phyloP scores from a whole-genome alignment of 2,888 invertebrate species.

The Ernsta delagoae region DNA sequence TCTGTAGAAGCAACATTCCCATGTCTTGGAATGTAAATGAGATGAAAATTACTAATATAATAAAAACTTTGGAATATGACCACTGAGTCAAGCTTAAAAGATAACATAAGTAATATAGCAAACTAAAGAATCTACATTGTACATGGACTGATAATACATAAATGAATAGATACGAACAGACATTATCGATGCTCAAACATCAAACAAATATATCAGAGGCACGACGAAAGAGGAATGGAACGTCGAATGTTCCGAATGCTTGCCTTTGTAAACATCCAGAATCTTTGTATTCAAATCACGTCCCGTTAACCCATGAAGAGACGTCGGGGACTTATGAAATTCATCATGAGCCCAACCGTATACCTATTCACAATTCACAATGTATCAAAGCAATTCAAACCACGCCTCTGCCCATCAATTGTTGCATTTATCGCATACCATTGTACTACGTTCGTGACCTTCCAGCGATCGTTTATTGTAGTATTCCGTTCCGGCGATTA shows the following conservation, averaged over 20 bases:
- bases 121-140: background rate
- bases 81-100: background rate
- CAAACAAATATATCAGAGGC: constrained; percentile 12
- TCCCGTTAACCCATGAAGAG: constrained; percentile 36
- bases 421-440: constrained; percentile 69
- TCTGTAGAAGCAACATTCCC: too few species aligned
- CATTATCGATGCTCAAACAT: constrained; percentile 4
- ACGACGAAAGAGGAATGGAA: constrained; percentile 16
- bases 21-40: background rate
- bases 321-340: constrained; percentile 38
- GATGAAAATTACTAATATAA: background rate
- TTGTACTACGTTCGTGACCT: constrained; percentile 70
- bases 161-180: too few species aligned
- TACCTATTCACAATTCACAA: constrained; percentile 14
- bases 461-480: constrained; percentile 51
- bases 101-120: background rate
- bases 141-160: background rate
- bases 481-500: constrained; percentile 42
- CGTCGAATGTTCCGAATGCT: constrained; percentile 5
- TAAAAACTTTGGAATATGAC: background rate
- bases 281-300: constrained; percentile 38
- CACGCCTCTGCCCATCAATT: constrained; percentile 61
- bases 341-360: constrained; percentile 25
- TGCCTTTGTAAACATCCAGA: constrained; percentile 6
- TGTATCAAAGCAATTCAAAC: constrained; percentile 52